Conservation (phyloP, 2,113 vertebrate species). For the Amia ocellicauda region DNA sequence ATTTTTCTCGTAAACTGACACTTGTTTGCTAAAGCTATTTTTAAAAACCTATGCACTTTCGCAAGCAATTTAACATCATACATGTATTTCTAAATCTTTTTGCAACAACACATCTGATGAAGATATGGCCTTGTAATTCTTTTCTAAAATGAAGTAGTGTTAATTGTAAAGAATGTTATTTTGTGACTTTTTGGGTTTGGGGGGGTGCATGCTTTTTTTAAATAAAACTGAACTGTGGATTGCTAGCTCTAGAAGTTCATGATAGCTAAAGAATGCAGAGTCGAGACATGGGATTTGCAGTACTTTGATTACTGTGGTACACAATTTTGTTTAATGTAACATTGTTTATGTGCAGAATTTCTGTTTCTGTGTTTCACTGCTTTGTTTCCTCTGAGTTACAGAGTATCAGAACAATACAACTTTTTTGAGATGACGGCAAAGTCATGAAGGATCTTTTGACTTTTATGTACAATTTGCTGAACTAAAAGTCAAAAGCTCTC, state of each 20-base stretch:
- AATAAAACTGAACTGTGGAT: background rate
- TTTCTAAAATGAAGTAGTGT: background rate
- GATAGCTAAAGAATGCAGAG: background rate
- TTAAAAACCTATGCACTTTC: conserved; percentile 9
- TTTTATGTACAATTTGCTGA: too few relatives aligned
- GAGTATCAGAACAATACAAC: background rate
- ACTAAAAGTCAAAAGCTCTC: too few relatives aligned
- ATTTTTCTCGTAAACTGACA: background rate
- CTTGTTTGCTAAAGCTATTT: background rate
- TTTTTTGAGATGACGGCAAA: too few relatives aligned
- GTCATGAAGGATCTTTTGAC: too few relatives aligned
- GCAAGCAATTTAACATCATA: background rate
- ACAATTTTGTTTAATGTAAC: background rate
- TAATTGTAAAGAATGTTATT: background rate
- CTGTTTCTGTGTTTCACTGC: background rate
- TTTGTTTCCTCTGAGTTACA: background rate
- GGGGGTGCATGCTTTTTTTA: conserved; percentile 13
- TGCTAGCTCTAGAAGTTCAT: background rate
- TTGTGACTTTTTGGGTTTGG: background rate
- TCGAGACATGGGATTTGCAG: background rate
- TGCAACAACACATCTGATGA: background rate
- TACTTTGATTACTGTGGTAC: background rate
- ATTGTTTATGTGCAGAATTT: background rate
- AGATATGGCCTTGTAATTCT: background rate
- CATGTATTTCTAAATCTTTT: background rate